These are phyloP conservation scores for Lepidurus arcticus DNA, from an alignment of 1,140 invertebrate species.

Conservation along the genomic window DNA sequence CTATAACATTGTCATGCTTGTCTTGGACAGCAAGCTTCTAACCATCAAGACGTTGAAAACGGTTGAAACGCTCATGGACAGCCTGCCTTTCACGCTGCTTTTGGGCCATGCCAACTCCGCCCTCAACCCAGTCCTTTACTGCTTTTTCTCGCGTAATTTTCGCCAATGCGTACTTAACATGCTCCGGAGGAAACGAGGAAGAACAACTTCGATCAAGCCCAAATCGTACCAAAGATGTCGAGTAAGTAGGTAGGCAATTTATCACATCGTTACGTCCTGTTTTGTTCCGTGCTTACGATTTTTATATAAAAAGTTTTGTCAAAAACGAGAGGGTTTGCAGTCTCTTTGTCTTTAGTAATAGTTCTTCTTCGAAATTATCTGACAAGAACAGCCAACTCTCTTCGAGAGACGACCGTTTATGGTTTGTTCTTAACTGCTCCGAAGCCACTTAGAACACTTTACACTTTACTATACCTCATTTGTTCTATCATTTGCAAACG, in stretches of 20 bases:
- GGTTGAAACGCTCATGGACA: background rate
- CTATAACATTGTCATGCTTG: slow-evolving; percentile 61
- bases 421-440: no score
- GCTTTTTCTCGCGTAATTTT: slow-evolving; percentile 80
- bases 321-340: no score
- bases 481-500: no score
- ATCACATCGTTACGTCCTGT: background rate
- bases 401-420: no score
- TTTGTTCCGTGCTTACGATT: background rate
- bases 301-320: background rate
- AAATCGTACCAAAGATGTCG: slow-evolving; percentile 19
- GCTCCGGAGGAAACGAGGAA: slow-evolving; percentile 45
- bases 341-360: no score
- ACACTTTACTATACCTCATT: no score
- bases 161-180: slow-evolving; percentile 59
- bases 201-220: background rate
- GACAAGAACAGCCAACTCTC: no score
- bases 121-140: slow-evolving; percentile 82
- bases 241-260: slow-evolving; percentile 17
- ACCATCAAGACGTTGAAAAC: background rate
- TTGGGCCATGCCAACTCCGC: slow-evolving; percentile 73
- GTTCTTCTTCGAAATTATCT: no score
- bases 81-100: slow-evolving; percentile 50
- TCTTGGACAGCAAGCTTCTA: slow-evolving; percentile 48
- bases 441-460: no score